These are phyloP conservation scores for Nanorana parkeri DNA, from an alignment of 2,113 vertebrate species.

Conservation along the genomic window DNA sequence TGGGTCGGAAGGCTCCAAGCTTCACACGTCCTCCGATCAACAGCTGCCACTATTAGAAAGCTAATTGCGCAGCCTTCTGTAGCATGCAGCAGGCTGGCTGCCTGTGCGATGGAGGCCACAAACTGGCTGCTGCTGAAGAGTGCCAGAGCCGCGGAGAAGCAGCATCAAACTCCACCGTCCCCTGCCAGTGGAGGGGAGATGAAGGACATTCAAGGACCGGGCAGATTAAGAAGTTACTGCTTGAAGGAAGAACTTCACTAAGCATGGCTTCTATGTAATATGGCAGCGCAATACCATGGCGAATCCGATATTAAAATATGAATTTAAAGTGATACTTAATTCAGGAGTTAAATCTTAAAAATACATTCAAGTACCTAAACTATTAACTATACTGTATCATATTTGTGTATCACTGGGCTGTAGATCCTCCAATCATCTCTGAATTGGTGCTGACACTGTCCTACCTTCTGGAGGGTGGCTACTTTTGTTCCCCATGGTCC, in stretches of 20 bases:
- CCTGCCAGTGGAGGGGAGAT: conserved; percentile 53
- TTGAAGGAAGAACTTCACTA: not conserved
- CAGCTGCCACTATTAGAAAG: conserved; percentile 96
- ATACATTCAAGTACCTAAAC: no score
- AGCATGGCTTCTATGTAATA: no score
- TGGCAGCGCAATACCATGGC: no score
- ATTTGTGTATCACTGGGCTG: no score
- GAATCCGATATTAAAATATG: no score
- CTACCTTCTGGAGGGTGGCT: no score
- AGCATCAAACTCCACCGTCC: conserved; percentile 39
- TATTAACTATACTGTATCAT: no score
- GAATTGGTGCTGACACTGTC: no score
- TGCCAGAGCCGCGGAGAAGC: conserved; percentile 43
- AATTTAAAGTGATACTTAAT: no score
- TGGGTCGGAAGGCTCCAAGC: conserved; percentile 88
- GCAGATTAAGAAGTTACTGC: not conserved
- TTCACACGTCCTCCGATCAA: conserved; percentile 94
- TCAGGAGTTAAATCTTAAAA: no score
- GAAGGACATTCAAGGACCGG: conserved; percentile 40
- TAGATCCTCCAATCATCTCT: no score
- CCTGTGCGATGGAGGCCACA: conserved; percentile 25
- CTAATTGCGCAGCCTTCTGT: conserved; percentile 79
- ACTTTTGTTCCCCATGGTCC: no score
- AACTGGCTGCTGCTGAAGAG: conserved; percentile 24
- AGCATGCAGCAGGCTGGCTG: conserved; percentile 66